Percentiles rank a stretch among this genome's conserved stretches.
phyloP scores from a whole-genome alignment of 2,797 vertebrate genomes.

The Pachyuromys duprasi region DNA sequence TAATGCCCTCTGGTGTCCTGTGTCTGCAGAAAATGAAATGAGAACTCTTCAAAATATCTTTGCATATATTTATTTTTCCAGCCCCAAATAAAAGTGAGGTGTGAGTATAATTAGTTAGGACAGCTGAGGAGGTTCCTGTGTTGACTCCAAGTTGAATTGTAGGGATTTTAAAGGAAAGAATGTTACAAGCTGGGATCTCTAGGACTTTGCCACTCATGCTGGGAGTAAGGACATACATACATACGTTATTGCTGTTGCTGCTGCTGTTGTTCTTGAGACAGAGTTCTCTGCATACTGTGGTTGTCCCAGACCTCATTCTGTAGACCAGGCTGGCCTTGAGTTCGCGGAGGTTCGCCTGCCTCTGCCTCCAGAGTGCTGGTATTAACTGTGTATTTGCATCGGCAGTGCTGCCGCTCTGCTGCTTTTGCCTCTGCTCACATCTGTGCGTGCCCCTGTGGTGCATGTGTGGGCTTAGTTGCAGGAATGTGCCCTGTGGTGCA shows the following conservation, averaged over 20 bases:
- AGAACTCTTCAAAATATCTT: not conserved
- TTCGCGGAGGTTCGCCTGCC: not conserved
- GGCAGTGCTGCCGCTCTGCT: not conserved
- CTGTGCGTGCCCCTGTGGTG: not conserved
- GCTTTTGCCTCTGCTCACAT: constrained; percentile 24
- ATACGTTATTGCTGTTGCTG: not conserved
- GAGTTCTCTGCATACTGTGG: not conserved
- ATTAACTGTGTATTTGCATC: not conserved
- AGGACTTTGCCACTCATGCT: not conserved
- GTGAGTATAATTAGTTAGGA: not conserved
- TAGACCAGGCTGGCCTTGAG: not conserved
- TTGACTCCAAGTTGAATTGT: not conserved
- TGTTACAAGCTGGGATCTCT: not conserved
- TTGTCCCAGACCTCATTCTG: not conserved
- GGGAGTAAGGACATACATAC: not conserved
- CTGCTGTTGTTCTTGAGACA: not conserved
- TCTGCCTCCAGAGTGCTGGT: not conserved
- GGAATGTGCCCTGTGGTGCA: not conserved
- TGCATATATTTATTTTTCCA: not conserved
- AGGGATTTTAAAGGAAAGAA: not conserved
- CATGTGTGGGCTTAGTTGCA: not conserved
- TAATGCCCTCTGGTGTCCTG: not conserved
- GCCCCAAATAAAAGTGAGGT: not conserved
- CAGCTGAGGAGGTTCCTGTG: not conserved
- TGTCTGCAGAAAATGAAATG: not conserved